Conservation (phyloP, 1,140 invertebrate species). For the Chrysoperla carnea region DNA sequence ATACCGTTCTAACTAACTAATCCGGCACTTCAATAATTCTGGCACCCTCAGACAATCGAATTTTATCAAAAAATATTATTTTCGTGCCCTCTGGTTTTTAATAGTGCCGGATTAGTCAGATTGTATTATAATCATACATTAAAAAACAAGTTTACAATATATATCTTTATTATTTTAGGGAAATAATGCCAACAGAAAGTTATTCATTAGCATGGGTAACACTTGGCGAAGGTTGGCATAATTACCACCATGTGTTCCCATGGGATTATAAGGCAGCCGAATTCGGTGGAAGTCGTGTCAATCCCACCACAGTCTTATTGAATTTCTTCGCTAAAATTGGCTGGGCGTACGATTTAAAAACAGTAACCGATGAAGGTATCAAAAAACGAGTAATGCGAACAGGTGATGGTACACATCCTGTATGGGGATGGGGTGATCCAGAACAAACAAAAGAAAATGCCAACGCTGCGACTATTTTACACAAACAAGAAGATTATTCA, state of each 20-base stretch:
- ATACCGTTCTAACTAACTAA: too few species aligned
- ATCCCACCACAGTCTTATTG: constrained; percentile 72
- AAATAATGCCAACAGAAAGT: constrained; percentile 61
- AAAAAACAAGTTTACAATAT: background rate
- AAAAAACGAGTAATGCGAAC: constrained; percentile 50
- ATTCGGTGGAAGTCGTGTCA: constrained; percentile 58
- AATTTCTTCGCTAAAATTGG: constrained; percentile 72
- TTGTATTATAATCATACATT: too few species aligned
- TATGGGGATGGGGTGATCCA: too few species aligned
- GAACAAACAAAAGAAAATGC: too few species aligned
- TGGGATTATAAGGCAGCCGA: constrained; percentile 85
- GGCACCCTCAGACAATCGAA: too few species aligned
- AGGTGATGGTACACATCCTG: constrained; percentile 52
- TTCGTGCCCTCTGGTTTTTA: too few species aligned
- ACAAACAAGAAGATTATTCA: too few species aligned
- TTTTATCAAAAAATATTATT: too few species aligned
- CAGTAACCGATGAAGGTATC: constrained; percentile 52
- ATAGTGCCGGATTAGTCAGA: too few species aligned
- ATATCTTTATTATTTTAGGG: constrained; percentile 22
- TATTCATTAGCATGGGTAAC: constrained; percentile 47
- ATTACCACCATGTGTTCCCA: constrained; percentile 93
- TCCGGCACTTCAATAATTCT: too few species aligned
- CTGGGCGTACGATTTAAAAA: constrained; percentile 77
- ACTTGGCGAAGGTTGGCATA: constrained; percentile 82
- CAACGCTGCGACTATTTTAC: too few species aligned